A percentile compares a stretch with the other conserved stretches of the same genome.
These are phyloP conservation scores for Thymallus thymallus DNA, from an alignment of 2,113 vertebrate genomes.

Conservation along the genomic window DNA sequence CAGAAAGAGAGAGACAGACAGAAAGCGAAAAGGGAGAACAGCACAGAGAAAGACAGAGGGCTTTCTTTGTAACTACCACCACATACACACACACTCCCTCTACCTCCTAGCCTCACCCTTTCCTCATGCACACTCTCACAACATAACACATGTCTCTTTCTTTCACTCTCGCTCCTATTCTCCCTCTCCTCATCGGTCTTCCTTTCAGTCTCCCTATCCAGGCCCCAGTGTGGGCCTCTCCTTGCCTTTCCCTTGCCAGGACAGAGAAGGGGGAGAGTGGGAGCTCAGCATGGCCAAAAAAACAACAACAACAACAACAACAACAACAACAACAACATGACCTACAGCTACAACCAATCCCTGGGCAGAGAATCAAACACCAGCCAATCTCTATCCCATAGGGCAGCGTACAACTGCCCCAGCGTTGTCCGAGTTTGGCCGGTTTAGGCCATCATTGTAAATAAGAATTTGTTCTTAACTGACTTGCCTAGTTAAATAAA, in stretches of 20 bases:
- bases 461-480: no score
- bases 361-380: conserved; percentile 28
- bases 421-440: no score
- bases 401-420: no score
- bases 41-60: neutral
- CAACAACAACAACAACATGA: conserved; percentile 57
- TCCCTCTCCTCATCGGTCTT: neutral
- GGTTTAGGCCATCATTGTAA: no score
- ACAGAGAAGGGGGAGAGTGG: conserved; percentile 20
- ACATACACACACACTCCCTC: neutral
- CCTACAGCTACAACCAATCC: conserved; percentile 29
- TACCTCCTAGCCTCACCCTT: neutral
- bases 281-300: conserved; percentile 36
- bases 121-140: neutral
- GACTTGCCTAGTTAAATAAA: no score
- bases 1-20: neutral
- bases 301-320: conserved; percentile 60
- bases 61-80: neutral
- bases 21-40: neutral
- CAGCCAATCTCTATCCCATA: conserved; percentile 19
- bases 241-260: conserved; percentile 24
- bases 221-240: conserved; percentile 35
- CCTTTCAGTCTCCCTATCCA: conserved; percentile 19
- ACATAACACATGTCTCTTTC: no score
- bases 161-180: neutral